Evolutionary conservation across 2,888 invertebrate species (phyloP).

Genomic region (Eilema griseolum): DNA sequence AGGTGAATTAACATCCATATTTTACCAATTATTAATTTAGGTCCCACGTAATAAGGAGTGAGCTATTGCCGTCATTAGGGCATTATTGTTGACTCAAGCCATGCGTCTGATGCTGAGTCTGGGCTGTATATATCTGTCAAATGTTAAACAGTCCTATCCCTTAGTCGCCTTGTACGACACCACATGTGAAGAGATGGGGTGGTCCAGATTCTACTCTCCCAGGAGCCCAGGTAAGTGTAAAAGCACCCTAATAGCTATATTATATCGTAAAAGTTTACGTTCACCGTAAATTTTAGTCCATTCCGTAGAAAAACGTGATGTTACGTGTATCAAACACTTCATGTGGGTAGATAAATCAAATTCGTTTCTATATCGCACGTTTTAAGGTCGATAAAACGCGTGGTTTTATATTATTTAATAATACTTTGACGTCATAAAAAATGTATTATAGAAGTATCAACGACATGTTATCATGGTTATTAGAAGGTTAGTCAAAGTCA

Average conservation of each 20-base stretch:
- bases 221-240: too few relatives aligned
- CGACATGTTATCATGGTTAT: not conserved
- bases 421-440: slow-evolving; percentile 10
- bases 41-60: too few relatives aligned
- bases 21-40: too few relatives aligned
- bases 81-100: too few relatives aligned
- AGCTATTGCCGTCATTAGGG: too few relatives aligned
- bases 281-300: slow-evolving; percentile 35
- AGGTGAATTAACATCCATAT: too few relatives aligned
- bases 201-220: too few relatives aligned
- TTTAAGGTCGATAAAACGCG: slow-evolving; percentile 7
- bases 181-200: too few relatives aligned
- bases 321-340: slow-evolving; percentile 15
- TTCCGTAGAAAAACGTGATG: slow-evolving; percentile 20
- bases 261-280: slow-evolving; percentile 49
- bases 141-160: too few relatives aligned
- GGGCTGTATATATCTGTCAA: too few relatives aligned
- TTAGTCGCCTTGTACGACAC: too few relatives aligned
- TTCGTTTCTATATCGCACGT: slow-evolving; percentile 26
- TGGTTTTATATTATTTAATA: not conserved
- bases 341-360: slow-evolving; percentile 35
- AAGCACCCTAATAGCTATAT: slow-evolving; percentile 18
- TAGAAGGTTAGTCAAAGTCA: not conserved
- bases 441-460: not conserved
- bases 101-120: too few relatives aligned